Evolutionary conservation across 2,113 vertebrate genomes (phyloP).

Genomic region (Clupea harengus): DNA sequence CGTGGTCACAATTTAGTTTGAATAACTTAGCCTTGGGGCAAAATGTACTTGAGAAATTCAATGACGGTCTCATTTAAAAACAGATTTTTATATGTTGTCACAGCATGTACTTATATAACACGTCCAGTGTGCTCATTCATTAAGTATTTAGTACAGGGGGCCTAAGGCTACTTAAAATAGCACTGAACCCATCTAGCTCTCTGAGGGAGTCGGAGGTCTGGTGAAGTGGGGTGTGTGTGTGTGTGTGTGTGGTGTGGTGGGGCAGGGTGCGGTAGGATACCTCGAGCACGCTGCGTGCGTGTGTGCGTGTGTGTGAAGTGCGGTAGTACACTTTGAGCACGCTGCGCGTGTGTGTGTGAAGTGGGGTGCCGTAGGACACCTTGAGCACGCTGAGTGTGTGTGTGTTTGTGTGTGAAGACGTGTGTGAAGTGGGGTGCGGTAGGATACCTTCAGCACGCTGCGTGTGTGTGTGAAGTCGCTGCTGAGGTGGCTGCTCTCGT

Average conservation of each 20-base stretch:
- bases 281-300: too few species aligned
- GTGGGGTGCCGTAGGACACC: too few species aligned
- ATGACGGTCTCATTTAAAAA: not conserved
- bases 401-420: too few species aligned
- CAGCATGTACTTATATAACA: not conserved
- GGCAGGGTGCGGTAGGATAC: not conserved
- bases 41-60: not conserved
- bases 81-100: not conserved
- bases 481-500: slow-evolving; percentile 90
- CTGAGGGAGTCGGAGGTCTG: not conserved
- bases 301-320: too few species aligned
- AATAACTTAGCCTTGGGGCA: not conserved
- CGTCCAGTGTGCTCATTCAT: not conserved
- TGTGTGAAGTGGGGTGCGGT: too few species aligned
- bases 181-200: not conserved
- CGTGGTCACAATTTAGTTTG: not conserved
- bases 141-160: not conserved
- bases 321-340: too few species aligned
- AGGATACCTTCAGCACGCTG: slow-evolving; percentile 87
- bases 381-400: too few species aligned
- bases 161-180: not conserved
- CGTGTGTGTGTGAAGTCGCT: slow-evolving; percentile 91
- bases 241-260: too few species aligned
- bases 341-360: not conserved
- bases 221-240: not conserved